Base-by-base conservation (phyloP, 92 coral and sea anemone genomes). In the Porites lobata region DNA sequence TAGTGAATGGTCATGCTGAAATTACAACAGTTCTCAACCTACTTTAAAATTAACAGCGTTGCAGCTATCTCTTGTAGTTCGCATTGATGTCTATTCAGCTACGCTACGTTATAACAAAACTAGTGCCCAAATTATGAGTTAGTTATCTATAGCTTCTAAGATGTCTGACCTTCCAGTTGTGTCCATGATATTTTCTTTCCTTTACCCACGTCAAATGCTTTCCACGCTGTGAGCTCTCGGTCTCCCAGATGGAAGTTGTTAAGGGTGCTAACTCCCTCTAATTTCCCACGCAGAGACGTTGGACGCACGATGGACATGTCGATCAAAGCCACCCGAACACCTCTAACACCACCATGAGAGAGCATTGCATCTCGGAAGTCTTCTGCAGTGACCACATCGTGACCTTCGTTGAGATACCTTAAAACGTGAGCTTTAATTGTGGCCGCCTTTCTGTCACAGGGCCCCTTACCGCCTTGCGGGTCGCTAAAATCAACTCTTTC, bases 321-420 rank as follows among this genome's bases (percentile, higher is more conserved):
- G 24, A 85, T 62, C 75, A 90, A 62, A n/a, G 92, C 77, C 58
- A 85, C 93, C 51, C 90, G 75, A 43, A 90, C 93, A 15, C 90
- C 92, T n/a, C 74, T 75, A 70, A 90, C 50, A 20, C 91, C 91
- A 67, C 91, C 93, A 75, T 80, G 61, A 38, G 93, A 90, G 56
- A 85, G 74, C 72, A 86, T 90, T 58, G 93, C 91, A 11, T 80
- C 83, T 80, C 29, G 29, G 29, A 26, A 26, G 29, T 26, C 29
- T 26, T 26, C 29, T 26, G 29, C 29, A 26, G 29, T 26, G 29
- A 26, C 29, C 29, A 26, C 29, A 26, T 26, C 29, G 29, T 26
- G 29, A 26, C 29, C 29, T 26, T 26, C 29, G 29, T 26, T 26
- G 29, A 26, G 29, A 26, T 26, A 26, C 29, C 29, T 26, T 26